A percentile compares a stretch with the other conserved stretches of the same genome.
Conservation (phyloP, 2,797 vertebrate species). For the Platyrinchus mystaceus region DNA sequence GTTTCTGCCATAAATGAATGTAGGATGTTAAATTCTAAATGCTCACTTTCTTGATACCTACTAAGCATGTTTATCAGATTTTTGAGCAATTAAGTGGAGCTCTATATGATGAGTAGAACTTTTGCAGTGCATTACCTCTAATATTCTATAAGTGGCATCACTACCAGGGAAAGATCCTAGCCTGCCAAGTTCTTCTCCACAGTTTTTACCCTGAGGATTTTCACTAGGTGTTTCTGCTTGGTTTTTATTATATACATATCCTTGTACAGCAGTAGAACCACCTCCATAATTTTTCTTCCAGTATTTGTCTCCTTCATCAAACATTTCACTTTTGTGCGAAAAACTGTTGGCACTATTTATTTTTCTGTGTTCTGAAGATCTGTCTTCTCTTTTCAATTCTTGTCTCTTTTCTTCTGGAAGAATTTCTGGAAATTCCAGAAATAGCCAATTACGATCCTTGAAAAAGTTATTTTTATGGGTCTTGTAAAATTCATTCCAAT, state of each 20-base stretch:
- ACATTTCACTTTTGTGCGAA: background rate
- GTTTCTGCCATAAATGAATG: background rate
- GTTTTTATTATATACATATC: background rate
- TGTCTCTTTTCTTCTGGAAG: slow-evolving; percentile 72
- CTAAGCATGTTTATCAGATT: background rate
- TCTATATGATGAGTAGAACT: background rate
- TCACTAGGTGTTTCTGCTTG: background rate
- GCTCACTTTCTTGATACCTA: background rate
- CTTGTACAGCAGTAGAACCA: background rate
- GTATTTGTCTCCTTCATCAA: slow-evolving; percentile 7
- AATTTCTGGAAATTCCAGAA: slow-evolving; percentile 93
- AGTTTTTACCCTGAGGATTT: background rate
- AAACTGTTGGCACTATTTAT: background rate
- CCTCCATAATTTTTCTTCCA: background rate
- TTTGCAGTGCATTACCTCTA: slow-evolving; percentile 79
- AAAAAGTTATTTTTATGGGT: slow-evolving; percentile 91
- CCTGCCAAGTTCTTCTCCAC: background rate
- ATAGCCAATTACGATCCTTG: slow-evolving; percentile 87
- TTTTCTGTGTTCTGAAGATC: background rate
- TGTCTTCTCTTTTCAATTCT: slow-evolving; percentile 30
- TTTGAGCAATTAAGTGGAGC: background rate
- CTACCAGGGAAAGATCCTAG: slow-evolving; percentile 80
- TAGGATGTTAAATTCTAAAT: background rate
- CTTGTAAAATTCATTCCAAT: slow-evolving; percentile 91
- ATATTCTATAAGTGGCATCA: slow-evolving; percentile 82